Evolutionary conservation across 1,140 invertebrate genomes (phyloP).

Genomic region (Calephelis virginiensis): DNA sequence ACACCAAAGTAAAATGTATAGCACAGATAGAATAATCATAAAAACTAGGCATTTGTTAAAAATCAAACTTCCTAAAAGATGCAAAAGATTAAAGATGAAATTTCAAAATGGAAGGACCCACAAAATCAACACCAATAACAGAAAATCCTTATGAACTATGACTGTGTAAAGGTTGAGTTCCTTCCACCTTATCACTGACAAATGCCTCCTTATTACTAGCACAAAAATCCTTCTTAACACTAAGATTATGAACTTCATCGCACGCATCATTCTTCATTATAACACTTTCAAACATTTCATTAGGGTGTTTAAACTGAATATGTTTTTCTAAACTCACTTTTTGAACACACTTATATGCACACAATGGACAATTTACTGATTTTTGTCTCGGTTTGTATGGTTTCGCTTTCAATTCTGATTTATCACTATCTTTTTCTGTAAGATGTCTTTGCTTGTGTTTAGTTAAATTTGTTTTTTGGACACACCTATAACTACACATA

Average conservation of each 20-base stretch:
- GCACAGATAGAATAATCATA: too few species aligned
- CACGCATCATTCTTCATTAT: slow-evolving; percentile 37
- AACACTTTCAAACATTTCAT: slow-evolving; percentile 22
- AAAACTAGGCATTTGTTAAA: too few species aligned
- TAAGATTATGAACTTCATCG: slow-evolving; percentile 56
- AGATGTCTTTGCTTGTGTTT: slow-evolving; percentile 74
- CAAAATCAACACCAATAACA: background rate
- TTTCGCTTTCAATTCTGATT: slow-evolving; percentile 56
- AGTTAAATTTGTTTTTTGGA: slow-evolving; percentile 74
- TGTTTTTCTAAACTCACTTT: slow-evolving; percentile 72
- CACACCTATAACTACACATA: slow-evolving; percentile 78
- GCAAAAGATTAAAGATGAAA: background rate
- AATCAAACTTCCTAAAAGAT: too few species aligned
- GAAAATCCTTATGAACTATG: slow-evolving; percentile 6
- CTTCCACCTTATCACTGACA: background rate
- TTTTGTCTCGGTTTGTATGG: slow-evolving; percentile 67
- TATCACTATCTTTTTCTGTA: slow-evolving; percentile 67
- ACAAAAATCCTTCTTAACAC: slow-evolving; percentile 48
- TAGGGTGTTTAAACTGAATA: slow-evolving; percentile 61
- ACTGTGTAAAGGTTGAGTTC: slow-evolving; percentile 11
- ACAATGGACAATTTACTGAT: slow-evolving; percentile 64
- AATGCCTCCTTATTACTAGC: background rate
- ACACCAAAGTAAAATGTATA: too few species aligned
- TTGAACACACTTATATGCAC: slow-evolving; percentile 67
- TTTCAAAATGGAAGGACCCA: background rate